Evolutionary conservation across 2,113 vertebrate genomes (phyloP).

Genomic region (Paracanthobrama guichenoti): DNA sequence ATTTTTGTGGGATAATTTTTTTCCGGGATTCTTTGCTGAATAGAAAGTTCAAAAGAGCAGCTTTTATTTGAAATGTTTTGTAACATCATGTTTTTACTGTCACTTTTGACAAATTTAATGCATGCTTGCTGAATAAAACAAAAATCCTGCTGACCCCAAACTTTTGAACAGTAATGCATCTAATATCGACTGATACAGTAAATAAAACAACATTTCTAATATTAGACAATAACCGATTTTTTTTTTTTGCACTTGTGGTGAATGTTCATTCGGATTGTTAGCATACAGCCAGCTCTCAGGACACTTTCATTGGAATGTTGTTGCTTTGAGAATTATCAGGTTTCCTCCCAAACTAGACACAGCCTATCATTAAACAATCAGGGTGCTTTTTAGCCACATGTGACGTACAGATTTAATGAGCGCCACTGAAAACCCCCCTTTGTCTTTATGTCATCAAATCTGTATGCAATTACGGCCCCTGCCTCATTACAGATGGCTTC

Average conservation of each 20-base stretch:
- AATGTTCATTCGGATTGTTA: not conserved
- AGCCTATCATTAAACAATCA: conserved; percentile 46
- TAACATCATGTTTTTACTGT: not conserved
- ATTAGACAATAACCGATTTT: not conserved
- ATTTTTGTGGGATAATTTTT: too few relatives aligned
- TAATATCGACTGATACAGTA: not conserved
- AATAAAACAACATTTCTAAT: not conserved
- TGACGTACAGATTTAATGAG: conserved; percentile 48
- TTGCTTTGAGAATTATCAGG: conserved; percentile 50
- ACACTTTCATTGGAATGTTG: conserved; percentile 34
- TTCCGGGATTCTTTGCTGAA: too few relatives aligned
- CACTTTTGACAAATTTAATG: not conserved
- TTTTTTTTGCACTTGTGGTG: not conserved
- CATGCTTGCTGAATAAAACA: not conserved
- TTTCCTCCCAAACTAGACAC: conserved; percentile 53
- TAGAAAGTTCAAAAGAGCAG: too few relatives aligned
- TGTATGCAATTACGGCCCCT: conserved; percentile 6
- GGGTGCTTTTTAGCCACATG: not conserved
- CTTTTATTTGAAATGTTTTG: too few relatives aligned
- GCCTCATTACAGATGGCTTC: conserved; percentile 32
- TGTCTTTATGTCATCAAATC: conserved; percentile 12
- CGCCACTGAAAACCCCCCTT: conserved; percentile 61
- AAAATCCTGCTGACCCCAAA: not conserved
- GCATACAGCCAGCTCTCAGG: conserved; percentile 12
- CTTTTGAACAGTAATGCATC: not conserved